A percentile compares a stretch with the other conserved stretches of the same genome.
Evolutionary conservation across 2,797 vertebrate species (phyloP).

Genomic region (Typhlichthys subterraneus): DNA sequence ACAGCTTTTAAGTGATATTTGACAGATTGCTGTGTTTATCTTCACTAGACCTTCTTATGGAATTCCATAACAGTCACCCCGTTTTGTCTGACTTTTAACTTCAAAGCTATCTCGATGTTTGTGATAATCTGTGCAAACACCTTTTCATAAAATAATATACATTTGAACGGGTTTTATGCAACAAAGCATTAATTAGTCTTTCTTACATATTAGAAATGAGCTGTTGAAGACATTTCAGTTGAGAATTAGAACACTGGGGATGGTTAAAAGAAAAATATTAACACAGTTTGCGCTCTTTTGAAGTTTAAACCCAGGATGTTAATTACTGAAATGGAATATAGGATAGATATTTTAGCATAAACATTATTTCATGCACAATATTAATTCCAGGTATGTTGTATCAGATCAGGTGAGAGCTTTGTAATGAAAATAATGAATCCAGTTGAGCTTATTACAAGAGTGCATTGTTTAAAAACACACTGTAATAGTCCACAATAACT

Average conservation of each 20-base stretch:
- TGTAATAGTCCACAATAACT: slow-evolving; percentile 39
- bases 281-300: too few species aligned
- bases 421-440: slow-evolving; percentile 61
- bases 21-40: slow-evolving; percentile 62
- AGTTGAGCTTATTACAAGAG: slow-evolving; percentile 57
- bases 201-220: too few species aligned
- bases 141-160: neutral
- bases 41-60: slow-evolving; percentile 38
- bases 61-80: slow-evolving; percentile 53
- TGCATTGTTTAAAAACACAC: slow-evolving; percentile 61
- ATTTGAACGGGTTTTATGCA: neutral
- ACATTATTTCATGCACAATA: too few species aligned
- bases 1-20: slow-evolving; percentile 71
- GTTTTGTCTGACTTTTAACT: slow-evolving; percentile 68
- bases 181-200: too few species aligned
- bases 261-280: too few species aligned
- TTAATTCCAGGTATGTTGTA: neutral
- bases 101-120: slow-evolving; percentile 39
- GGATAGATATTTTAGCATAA: too few species aligned
- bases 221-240: too few species aligned
- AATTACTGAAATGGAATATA: too few species aligned
- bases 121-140: slow-evolving; percentile 31
- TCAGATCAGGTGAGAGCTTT: slow-evolving; percentile 1
- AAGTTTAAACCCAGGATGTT: too few species aligned
- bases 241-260: too few species aligned